A percentile compares a stretch with the other conserved stretches of the same genome.
Evolutionary conservation across 1,140 invertebrate species (phyloP).

Genomic region (Trichomalopsis sarcophagae): DNA sequence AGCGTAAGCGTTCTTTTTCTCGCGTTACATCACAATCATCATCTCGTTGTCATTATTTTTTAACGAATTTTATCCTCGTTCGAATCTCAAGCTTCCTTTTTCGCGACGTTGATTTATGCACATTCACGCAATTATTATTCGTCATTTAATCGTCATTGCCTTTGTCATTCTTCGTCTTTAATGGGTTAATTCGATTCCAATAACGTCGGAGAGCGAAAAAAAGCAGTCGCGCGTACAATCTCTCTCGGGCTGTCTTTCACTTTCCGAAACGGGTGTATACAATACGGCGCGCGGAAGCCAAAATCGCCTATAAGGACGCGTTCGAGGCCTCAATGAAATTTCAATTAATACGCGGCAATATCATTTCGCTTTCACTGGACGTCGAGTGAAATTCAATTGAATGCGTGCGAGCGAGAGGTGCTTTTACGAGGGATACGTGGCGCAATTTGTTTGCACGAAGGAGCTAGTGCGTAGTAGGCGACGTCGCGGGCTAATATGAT

Average conservation of each 20-base stretch:
- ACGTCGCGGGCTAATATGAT: not conserved
- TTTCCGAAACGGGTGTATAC: not conserved
- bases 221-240: not conserved
- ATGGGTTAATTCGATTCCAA: conserved; percentile 7
- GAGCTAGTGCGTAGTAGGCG: not conserved
- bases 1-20: no score
- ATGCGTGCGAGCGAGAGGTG: not conserved
- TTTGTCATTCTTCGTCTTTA: not conserved
- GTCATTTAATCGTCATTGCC: not conserved
- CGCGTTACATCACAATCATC: no score
- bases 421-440: not conserved
- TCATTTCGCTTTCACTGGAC: conserved; percentile 33
- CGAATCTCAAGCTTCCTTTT: not conserved
- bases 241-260: not conserved
- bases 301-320: not conserved
- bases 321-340: conserved; percentile 19
- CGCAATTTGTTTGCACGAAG: conserved; percentile 13
- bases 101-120: not conserved
- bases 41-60: not conserved
- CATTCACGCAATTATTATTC: not conserved
- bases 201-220: not conserved
- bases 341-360: conserved; percentile 34
- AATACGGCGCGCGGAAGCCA: not conserved
- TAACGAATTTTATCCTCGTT: not conserved
- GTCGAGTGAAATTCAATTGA: conserved; percentile 30